A percentile compares a stretch with the other conserved stretches of the same genome.
Conservation (phyloP, 92 coral and sea anemone genomes). For the Zoanthus sansibaricus region DNA sequence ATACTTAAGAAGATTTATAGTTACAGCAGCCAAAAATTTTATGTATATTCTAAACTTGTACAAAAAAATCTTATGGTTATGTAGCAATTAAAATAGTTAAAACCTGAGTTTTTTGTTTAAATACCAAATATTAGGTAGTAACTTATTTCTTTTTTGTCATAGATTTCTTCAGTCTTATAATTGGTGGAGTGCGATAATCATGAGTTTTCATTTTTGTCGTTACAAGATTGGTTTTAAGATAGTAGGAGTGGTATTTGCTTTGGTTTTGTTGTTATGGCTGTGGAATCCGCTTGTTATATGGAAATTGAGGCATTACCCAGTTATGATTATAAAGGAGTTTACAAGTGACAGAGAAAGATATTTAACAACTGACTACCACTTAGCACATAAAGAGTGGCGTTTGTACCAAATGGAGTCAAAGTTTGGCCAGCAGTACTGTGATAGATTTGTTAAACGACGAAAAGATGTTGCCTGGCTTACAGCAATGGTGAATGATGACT, state of each 20-base stretch:
- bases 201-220: background rate
- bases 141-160: no score
- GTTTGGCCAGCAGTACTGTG: slow-evolving; percentile 72
- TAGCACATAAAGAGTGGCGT: slow-evolving; percentile 76
- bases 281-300: slow-evolving; percentile 57
- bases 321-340: slow-evolving; percentile 49
- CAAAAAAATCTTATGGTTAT: no score
- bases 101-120: no score
- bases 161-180: no score
- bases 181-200: background rate
- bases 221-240: background rate
- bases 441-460: slow-evolving; percentile 46
- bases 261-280: background rate
- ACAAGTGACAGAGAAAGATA: slow-evolving; percentile 49
- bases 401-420: slow-evolving; percentile 66
- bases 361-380: slow-evolving; percentile 56
- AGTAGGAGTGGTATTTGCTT: background rate
- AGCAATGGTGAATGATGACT: slow-evolving; percentile 79
- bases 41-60: no score
- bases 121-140: no score
- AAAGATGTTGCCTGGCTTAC: slow-evolving; percentile 78
- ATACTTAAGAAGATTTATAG: no score
- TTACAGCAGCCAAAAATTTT: no score
- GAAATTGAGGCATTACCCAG: slow-evolving; percentile 48
- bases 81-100: no score